phyloP scores from a whole-genome alignment of 2,113 vertebrate species.

The Ictalurus furcatus region DNA sequence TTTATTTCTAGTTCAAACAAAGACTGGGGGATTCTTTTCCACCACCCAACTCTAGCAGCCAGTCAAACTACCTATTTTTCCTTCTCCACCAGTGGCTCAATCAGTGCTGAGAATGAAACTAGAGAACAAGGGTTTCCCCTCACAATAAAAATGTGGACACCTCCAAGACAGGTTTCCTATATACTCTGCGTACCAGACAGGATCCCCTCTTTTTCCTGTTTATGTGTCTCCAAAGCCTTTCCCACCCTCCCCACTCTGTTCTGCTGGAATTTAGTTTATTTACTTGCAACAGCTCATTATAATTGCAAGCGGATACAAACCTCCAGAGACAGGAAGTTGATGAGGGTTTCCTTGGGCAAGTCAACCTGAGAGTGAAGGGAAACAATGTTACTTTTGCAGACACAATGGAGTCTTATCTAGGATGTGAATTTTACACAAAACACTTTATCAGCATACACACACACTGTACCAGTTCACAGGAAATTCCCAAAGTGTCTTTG shows the following conservation, averaged over 20 bases:
- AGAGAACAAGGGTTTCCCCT: conserved; percentile 60
- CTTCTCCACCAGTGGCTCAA: not conserved
- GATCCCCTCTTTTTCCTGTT: conserved; percentile 65
- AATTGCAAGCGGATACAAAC: conserved; percentile 70
- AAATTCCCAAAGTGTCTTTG: conserved; percentile 14
- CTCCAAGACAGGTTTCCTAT: conserved; percentile 50
- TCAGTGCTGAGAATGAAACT: conserved; percentile 28
- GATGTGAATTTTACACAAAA: conserved; percentile 17
- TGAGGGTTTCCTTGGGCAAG: conserved; percentile 89
- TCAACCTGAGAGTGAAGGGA: conserved; percentile 80
- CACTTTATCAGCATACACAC: not conserved
- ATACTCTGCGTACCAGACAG: conserved; percentile 63
- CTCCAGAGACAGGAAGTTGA: conserved; percentile 91
- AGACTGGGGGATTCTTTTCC: conserved; percentile 39
- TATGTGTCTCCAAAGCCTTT: conserved; percentile 42
- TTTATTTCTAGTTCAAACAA: conserved; percentile 48
- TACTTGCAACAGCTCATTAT: conserved; percentile 59
- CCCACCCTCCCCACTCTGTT: conserved; percentile 26
- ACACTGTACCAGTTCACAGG: not conserved
- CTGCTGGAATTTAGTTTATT: conserved; percentile 58
- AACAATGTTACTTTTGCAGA: conserved; percentile 34
- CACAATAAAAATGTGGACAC: conserved; percentile 25
- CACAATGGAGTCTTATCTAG: conserved; percentile 56
- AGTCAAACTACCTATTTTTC: not conserved
- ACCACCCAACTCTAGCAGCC: conserved; percentile 5